phyloP scores from a whole-genome alignment of 2,113 vertebrate species.

The Vidua chalybeata region DNA sequence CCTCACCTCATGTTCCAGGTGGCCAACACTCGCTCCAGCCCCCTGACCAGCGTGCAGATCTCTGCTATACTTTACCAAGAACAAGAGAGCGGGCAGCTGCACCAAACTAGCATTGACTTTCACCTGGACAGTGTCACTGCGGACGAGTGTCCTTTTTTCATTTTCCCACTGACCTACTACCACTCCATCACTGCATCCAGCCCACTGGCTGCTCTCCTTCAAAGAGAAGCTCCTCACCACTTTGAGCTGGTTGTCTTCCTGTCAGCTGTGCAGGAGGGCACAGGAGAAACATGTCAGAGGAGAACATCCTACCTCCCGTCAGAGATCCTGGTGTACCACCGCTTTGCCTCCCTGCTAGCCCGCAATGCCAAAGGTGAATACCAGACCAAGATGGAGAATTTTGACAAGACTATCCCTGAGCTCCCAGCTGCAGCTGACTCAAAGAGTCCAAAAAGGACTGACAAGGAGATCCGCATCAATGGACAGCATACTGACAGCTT shows the following conservation, averaged over 20 bases:
- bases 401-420: constrained; percentile 84
- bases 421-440: constrained; percentile 72
- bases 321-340: constrained; percentile 87
- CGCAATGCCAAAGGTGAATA: constrained; percentile 83
- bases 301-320: constrained; percentile 93
- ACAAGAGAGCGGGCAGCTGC: constrained; percentile 82
- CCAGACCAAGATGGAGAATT: constrained; percentile 87
- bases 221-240: constrained; percentile 76
- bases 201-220: constrained; percentile 83
- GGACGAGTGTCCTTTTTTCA: constrained; percentile 88
- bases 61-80: constrained; percentile 92
- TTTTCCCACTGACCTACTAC: constrained; percentile 91
- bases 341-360: constrained; percentile 80
- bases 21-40: constrained; percentile 86
- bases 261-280: constrained; percentile 91
- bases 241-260: constrained; percentile 94
- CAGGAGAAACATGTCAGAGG: constrained; percentile 91
- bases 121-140: constrained; percentile 81
- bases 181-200: constrained; percentile 85
- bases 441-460: constrained; percentile 84
- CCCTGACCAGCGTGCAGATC: constrained; percentile 86
- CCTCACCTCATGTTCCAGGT: constrained; percentile 88
- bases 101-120: constrained; percentile 91
- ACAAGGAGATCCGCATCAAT: constrained; percentile 87
- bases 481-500: constrained; percentile 82